Evolutionary conservation across 2,888 invertebrate species (phyloP), one percentile per base, ranked within the genome.

Genomic region (Rhimphoctona megacephalus): DNA sequence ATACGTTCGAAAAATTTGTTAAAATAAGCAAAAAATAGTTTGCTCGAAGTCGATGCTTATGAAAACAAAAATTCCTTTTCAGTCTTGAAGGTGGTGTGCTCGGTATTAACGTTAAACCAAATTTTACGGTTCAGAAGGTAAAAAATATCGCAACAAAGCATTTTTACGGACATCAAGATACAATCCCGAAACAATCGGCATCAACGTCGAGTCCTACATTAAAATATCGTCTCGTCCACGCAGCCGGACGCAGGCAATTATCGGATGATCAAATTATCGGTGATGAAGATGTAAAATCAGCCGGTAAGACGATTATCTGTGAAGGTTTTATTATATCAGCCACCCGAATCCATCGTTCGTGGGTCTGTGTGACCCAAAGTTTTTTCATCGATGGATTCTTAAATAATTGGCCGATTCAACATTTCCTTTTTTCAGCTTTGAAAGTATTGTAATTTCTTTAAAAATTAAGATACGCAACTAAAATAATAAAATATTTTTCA

Each of bases 21-120:
- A 30, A 30, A 61, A 61, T 17, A 4, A 17, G 6, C 5, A 2
- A 14, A 57, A 49, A 43, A 43, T 43, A 43, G 11, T 19, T 19
- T 49, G 0, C 49, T 49, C 1, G 17, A 19, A 7, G 49, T 19
- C 7, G 7, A 49, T n/a, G 19, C 49, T 49, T 1, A 49, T n/a
- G 49, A 49, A 49, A 49, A 22, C 9, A 57, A 57, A 57, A 61
- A 17, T 30, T 61, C 1, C 17, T 17, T 61, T 61, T 61, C 61
- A 94, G 94, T 81, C 89, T 92, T 61, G 93, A 94, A 74, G 94
- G 94, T 57, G 89, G 90, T 30, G 88, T 92, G 54, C 72, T 91
- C 19, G 89, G 88, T 19, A 81, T 94, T 14, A 85, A 87, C 25
- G 91, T 92, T 7, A 92, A 91, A 76, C 87, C 92, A 64, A 91